Evolutionary conservation across 1,140 invertebrate species (phyloP).

Genomic region (Eubasilissa regina): DNA sequence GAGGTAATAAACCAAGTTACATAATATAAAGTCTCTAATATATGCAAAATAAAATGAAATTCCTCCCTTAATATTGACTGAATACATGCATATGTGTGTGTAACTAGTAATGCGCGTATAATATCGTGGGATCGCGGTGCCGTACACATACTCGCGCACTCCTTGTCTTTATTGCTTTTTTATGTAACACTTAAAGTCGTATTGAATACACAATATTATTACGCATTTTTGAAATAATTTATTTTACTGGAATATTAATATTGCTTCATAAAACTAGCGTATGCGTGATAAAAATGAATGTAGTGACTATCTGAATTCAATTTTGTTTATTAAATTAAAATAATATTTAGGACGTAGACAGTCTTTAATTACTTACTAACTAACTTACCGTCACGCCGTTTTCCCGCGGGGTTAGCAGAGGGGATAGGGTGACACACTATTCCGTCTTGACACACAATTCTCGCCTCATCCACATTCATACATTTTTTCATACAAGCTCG

Average conservation of each 20-base stretch:
- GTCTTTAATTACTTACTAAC: no score
- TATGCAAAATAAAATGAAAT: slow-evolving; percentile 62
- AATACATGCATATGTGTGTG: slow-evolving; percentile 36
- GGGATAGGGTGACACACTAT: no score
- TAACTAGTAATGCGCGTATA: slow-evolving; percentile 29
- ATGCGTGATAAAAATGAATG: not conserved
- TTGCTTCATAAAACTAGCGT: not conserved
- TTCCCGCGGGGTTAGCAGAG: no score
- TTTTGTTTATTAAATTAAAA: no score
- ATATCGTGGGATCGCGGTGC: slow-evolving; percentile 50
- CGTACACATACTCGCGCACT: slow-evolving; percentile 14
- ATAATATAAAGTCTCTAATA: slow-evolving; percentile 60
- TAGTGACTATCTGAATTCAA: no score
- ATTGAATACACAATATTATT: slow-evolving; percentile 3
- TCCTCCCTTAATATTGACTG: slow-evolving; percentile 60
- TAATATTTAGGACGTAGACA: no score
- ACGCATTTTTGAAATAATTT: slow-evolving; percentile 8
- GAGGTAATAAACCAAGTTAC: slow-evolving; percentile 60
- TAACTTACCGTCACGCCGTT: no score
- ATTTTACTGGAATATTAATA: no score
- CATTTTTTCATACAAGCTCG: no score
- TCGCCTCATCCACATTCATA: no score
- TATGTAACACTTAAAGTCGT: slow-evolving; percentile 13
- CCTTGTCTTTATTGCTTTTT: slow-evolving; percentile 11
- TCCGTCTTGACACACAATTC: no score